phyloP scores from a whole-genome alignment of 2,888 invertebrate species.

The Cephus rjabovi region DNA sequence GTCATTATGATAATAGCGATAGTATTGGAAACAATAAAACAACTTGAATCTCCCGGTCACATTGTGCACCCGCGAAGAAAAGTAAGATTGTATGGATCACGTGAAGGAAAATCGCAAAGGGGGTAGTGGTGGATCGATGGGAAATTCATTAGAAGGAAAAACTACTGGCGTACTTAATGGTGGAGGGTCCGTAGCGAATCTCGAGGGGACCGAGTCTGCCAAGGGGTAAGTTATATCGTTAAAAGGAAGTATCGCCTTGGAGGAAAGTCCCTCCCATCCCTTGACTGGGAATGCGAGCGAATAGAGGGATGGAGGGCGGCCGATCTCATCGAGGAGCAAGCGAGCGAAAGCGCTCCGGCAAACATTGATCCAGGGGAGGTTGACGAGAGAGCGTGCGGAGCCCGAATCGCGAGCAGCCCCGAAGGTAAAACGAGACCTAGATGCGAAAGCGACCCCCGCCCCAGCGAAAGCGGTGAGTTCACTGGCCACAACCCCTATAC shows the following conservation, averaged over 20 bases:
- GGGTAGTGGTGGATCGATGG: background rate
- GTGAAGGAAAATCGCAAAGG: background rate
- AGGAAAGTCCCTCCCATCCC: no score
- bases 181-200: no score
- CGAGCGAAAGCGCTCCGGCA: constrained; percentile 14
- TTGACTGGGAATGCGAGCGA: no score
- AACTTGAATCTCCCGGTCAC: background rate
- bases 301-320: background rate
- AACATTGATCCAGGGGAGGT: constrained; percentile 19
- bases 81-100: background rate
- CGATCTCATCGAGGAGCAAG: constrained; percentile 4
- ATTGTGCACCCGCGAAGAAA: background rate
- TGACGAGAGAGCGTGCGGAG: constrained; percentile 7
- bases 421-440: constrained; percentile 12
- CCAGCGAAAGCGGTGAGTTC: no score
- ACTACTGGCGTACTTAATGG: background rate
- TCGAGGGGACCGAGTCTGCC: no score
- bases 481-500: no score
- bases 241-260: no score
- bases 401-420: constrained; percentile 8
- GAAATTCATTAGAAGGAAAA: constrained; percentile 4
- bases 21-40: background rate
- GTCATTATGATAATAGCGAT: no score
- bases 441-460: background rate
- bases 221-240: no score